Evolutionary conservation across 2,888 invertebrate species (phyloP), one percentile per base, ranked within the genome.

Genomic region (Tromatobia lineatoria): DNA sequence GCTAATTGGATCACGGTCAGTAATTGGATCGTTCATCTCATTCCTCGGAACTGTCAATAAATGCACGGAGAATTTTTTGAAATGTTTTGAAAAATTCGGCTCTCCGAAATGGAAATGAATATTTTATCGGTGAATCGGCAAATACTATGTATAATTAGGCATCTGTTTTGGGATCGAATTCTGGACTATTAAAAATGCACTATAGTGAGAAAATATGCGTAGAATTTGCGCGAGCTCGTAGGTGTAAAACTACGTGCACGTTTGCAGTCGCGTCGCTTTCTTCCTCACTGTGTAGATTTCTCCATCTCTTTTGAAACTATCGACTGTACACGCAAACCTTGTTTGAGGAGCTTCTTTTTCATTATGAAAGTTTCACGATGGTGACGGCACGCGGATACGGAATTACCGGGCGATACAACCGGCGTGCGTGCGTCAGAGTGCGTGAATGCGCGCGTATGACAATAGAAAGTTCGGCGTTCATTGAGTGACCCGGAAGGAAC

Each of bases 401-500:
- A 52, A 81, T 80, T 77, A 70, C 69, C 52, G 77, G 18, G 29
- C 34, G 7, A 34, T 18, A 61, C 34, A 61, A 23, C 4, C 57
- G 57, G 25, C 3, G 25, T 64, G 11, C 38, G 64, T 73, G 64
- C 73, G 79, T 70, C 75, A 45, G 47, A 61, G 42, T 73, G 82
- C 79, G 69, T 70, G 54, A 79, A 64, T 45, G 50, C 74, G 80
- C 66, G 70, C 79, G 76, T 85, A 88, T 85, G 91, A 91, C 90
- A 91, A 91, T 91, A 91, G 91, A 91, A 91, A 91, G 91, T 91
- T 88, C 61, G 85, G 69, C 66, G 76, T 81, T 86, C 80, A 66
- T 85, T 79, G 85, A 81, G 81, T 90, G 92, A 93, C 91, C 92
- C 93, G 93, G 92, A 92, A 93, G 92, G 92, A 91, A 90, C 90